These are phyloP conservation scores for Sinotaia quadrata DNA, from an alignment of 2,888 invertebrate species.

Conservation along the genomic window DNA sequence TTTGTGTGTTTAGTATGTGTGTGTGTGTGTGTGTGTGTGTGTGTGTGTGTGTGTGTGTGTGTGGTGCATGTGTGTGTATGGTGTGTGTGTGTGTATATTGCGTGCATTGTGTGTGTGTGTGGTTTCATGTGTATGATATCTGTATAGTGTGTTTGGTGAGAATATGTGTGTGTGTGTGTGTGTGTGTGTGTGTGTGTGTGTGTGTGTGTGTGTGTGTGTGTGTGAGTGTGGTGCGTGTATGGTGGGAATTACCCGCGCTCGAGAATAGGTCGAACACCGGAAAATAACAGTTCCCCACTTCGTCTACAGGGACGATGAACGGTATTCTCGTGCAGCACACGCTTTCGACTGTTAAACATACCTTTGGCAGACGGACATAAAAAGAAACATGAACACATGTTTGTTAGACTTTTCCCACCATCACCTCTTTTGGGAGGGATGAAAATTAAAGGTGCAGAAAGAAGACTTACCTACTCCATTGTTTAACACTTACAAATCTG, in stretches of 20 bases:
- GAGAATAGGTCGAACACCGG: too few species aligned
- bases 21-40: constrained; percentile 4
- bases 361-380: neutral
- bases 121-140: neutral
- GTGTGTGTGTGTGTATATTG: too few species aligned
- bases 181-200: constrained; percentile 6
- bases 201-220: neutral
- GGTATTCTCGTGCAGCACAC: neutral
- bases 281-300: too few species aligned
- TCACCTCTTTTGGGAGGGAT: too few species aligned
- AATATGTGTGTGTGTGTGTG: neutral
- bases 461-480: too few species aligned
- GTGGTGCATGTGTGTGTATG: too few species aligned
- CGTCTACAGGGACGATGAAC: neutral
- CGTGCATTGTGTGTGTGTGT: neutral
- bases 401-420: too few species aligned
- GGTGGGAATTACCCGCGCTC: too few species aligned
- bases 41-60: constrained; percentile 11
- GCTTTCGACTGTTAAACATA: neutral
- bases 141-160: neutral
- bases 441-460: too few species aligned
- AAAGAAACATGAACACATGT: too few species aligned
- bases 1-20: too few species aligned
- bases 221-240: neutral
- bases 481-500: too few species aligned